A percentile compares a stretch with the other conserved stretches of the same genome.
These are phyloP conservation scores for Calonectris borealis DNA, from an alignment of 2,113 vertebrate genomes.

Conservation along the genomic window DNA sequence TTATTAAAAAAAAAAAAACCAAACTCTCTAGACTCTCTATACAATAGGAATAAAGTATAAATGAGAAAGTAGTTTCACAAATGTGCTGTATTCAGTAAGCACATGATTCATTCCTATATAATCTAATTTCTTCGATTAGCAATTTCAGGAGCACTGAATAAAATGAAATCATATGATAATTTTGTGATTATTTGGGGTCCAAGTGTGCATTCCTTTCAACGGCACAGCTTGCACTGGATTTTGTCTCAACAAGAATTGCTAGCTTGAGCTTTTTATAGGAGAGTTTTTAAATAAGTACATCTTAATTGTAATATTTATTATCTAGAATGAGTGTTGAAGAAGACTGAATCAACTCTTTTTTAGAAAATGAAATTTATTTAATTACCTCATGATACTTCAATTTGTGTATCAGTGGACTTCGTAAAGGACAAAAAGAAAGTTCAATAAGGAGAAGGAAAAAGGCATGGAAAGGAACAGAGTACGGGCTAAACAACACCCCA, in stretches of 20 bases:
- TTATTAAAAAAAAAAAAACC: slow-evolving; percentile 50
- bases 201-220: background rate
- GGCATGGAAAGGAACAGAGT: background rate
- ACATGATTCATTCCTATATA: background rate
- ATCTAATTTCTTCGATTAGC: slow-evolving; percentile 27
- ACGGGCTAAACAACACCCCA: background rate
- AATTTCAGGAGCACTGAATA: background rate
- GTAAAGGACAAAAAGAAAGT: background rate
- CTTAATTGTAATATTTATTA: background rate
- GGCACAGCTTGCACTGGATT: background rate
- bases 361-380: background rate
- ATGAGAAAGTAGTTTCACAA: background rate
- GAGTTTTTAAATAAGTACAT: background rate
- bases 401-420: background rate
- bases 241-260: background rate
- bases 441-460: background rate
- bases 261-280: background rate
- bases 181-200: background rate
- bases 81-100: background rate
- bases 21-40: background rate
- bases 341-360: background rate
- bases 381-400: background rate
- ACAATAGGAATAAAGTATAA: background rate
- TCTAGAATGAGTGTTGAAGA: background rate
- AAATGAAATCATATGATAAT: background rate